Evolutionary conservation across 1,140 invertebrate species (phyloP).

Genomic region (Cataglyphis hispanica): DNA sequence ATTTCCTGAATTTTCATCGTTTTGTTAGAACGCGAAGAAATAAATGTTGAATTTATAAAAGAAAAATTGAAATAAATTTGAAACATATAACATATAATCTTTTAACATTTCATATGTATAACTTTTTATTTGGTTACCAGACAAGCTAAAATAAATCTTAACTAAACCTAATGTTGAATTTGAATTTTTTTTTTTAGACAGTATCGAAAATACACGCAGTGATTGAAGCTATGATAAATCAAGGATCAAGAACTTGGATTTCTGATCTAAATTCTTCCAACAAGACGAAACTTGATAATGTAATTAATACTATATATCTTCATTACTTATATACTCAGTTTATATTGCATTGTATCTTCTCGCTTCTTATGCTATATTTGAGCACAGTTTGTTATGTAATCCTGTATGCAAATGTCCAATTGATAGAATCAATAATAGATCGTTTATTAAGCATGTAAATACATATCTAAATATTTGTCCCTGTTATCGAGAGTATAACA

Average conservation of each 20-base stretch:
- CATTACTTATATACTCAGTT: background rate
- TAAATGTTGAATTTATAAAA: background rate
- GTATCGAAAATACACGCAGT: conserved; percentile 83
- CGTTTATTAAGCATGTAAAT: background rate
- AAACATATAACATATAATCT: background rate
- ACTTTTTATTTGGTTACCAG: background rate
- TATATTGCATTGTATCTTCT: background rate
- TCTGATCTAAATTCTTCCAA: conserved; percentile 81
- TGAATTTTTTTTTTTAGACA: conserved; percentile 75
- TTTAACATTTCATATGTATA: background rate
- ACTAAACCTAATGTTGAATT: background rate
- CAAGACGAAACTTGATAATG: conserved; percentile 81
- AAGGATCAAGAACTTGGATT: conserved; percentile 75
- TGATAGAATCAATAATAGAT: background rate
- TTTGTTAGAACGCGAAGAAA: background rate
- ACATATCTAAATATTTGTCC: background rate
- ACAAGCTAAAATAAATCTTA: background rate
- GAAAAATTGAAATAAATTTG: too few relatives aligned
- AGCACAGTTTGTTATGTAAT: background rate
- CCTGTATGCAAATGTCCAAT: background rate
- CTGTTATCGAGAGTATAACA: background rate
- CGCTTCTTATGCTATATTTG: background rate
- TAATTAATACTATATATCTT: conserved; percentile 67
- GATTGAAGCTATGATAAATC: conserved; percentile 76
- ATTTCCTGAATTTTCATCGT: background rate